Evolutionary conservation across 2,888 invertebrate genomes (phyloP).

Genomic region (Fabriciana adippe): DNA sequence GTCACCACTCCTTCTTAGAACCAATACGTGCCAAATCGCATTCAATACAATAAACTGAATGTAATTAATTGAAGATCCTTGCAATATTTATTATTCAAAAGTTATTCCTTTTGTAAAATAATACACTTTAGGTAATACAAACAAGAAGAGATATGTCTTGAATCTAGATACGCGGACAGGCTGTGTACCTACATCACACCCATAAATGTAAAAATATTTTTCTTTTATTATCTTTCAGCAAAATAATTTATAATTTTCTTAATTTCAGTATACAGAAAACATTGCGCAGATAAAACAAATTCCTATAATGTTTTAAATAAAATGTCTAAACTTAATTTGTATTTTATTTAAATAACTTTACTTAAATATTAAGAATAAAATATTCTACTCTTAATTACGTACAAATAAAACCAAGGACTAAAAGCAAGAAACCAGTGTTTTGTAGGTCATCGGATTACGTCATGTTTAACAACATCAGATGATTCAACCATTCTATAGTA

Average conservation of each 20-base stretch:
- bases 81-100: background rate
- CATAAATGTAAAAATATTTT: too few relatives aligned
- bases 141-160: too few relatives aligned
- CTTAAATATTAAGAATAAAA: too few relatives aligned
- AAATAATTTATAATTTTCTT: too few relatives aligned
- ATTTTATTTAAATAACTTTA: too few relatives aligned
- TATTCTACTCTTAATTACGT: background rate
- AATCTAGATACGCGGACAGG: too few relatives aligned
- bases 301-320: too few relatives aligned
- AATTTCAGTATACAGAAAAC: too few relatives aligned
- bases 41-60: constrained; percentile 44
- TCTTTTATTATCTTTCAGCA: too few relatives aligned
- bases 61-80: constrained; percentile 6
- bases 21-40: constrained; percentile 55
- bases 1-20: constrained; percentile 77
- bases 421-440: constrained; percentile 54
- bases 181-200: too few relatives aligned
- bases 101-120: background rate
- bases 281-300: too few relatives aligned
- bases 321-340: too few relatives aligned
- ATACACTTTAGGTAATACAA: background rate
- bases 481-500: constrained; percentile 62
- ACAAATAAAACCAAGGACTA: constrained; percentile 24
- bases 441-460: constrained; percentile 70
- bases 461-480: constrained; percentile 56